These are phyloP conservation scores for Proteles cristata DNA, from an alignment of 2,113 vertebrate genomes.

Conservation along the genomic window DNA sequence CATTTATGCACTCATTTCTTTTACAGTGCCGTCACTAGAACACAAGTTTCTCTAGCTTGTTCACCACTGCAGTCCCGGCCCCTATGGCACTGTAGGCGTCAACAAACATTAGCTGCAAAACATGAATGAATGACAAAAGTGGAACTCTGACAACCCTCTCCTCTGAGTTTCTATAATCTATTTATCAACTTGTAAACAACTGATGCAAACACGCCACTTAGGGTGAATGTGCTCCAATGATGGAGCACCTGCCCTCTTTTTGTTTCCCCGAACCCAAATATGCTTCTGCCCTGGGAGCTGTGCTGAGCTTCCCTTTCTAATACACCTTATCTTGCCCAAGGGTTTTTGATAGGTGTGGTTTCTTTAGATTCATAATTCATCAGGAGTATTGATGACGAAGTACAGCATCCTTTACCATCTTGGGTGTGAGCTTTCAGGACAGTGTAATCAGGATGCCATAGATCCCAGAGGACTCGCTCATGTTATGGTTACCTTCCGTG, in stretches of 20 bases:
- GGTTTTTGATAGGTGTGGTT: neutral
- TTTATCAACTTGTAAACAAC: neutral
- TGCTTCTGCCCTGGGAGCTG: too few species aligned
- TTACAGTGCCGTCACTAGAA: neutral
- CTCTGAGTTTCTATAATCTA: neutral
- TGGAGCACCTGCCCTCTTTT: neutral
- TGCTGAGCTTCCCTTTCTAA: neutral
- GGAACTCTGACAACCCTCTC: neutral
- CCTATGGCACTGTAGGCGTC: neutral
- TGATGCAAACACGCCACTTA: neutral
- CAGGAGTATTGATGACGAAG: neutral
- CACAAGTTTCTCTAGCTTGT: neutral
- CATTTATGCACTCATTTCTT: neutral
- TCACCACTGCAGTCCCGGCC: neutral
- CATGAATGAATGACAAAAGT: neutral
- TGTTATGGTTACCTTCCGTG: neutral
- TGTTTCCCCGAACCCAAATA: neutral
- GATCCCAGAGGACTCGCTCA: neutral
- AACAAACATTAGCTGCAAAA: neutral
- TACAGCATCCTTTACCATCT: neutral
- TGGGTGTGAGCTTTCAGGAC: neutral
- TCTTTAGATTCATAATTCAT: neutral
- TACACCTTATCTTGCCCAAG: neutral
- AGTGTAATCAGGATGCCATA: neutral
- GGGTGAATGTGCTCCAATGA: neutral